Evolutionary conservation across 2,113 vertebrate genomes (phyloP).

Genomic region (Perca schrenkii): DNA sequence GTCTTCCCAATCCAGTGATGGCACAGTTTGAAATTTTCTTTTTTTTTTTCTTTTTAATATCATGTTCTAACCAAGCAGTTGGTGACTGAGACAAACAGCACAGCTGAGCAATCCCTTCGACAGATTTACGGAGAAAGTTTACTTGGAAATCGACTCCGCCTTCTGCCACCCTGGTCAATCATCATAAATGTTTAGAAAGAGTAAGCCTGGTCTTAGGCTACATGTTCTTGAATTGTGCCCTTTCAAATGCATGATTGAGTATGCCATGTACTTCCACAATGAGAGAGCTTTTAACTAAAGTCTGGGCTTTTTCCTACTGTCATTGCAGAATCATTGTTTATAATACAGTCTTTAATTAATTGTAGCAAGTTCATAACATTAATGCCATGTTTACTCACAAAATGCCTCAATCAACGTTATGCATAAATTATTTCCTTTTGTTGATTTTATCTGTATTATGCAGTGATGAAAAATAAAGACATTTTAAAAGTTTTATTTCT

Average conservation of each 20-base stretch:
- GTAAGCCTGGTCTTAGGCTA: background rate
- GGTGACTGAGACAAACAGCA: conserved; percentile 79
- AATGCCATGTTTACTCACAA: background rate
- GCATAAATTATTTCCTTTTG: conserved; percentile 9
- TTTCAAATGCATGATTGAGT: background rate
- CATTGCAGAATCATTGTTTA: background rate
- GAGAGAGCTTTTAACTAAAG: background rate
- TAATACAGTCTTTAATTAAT: background rate
- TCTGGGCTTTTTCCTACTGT: background rate
- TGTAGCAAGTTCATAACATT: background rate
- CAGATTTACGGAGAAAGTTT: conserved; percentile 68
- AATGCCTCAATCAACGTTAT: conserved; percentile 6
- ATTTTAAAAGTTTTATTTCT: conserved; percentile 22
- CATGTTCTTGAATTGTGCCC: background rate
- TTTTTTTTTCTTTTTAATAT: conserved; percentile 32
- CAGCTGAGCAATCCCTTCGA: conserved; percentile 45
- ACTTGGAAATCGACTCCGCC: conserved; percentile 11
- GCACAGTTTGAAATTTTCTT: conserved; percentile 76
- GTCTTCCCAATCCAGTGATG: conserved; percentile 80
- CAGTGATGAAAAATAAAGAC: conserved; percentile 41
- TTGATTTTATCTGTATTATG: conserved; percentile 30
- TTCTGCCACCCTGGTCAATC: conserved; percentile 1
- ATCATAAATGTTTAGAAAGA: conserved; percentile 30
- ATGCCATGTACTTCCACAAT: background rate
- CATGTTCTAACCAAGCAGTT: conserved; percentile 71